These are phyloP conservation scores for Neosilurus mollespiculum DNA, from an alignment of 2,797 vertebrate genomes.

Conservation along the genomic window DNA sequence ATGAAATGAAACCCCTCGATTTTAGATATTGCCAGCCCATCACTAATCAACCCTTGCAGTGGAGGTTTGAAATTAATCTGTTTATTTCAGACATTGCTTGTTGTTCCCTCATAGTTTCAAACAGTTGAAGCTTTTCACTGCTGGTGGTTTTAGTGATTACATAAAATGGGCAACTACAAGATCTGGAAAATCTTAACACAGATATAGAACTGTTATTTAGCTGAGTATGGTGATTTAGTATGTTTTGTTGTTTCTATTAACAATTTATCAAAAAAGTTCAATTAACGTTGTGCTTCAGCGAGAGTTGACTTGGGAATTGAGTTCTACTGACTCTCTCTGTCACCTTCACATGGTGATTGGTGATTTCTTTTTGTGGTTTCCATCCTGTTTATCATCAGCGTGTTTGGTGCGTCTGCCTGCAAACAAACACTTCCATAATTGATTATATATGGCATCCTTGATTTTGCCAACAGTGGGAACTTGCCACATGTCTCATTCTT, in stretches of 20 bases:
- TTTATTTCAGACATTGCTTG: not conserved
- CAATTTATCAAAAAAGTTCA: not conserved
- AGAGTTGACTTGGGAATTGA: not conserved
- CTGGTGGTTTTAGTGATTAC: not conserved
- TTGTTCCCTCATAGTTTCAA: not conserved
- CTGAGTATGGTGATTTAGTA: not conserved
- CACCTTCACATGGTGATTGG: constrained; percentile 18
- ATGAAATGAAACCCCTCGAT: too few relatives aligned
- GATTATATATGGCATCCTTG: constrained; percentile 47
- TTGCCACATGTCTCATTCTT: constrained; percentile 31
- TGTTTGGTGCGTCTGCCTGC: constrained; percentile 53
- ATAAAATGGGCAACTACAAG: not conserved
- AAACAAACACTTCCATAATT: constrained; percentile 59
- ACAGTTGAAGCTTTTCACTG: not conserved
- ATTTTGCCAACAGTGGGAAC: constrained; percentile 47
- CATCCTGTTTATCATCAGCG: constrained; percentile 36
- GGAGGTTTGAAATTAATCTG: not conserved
- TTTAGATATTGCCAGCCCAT: not conserved
- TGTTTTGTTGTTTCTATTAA: constrained; percentile 9
- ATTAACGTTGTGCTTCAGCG: not conserved
- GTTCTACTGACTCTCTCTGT: not conserved
- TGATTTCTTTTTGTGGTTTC: constrained; percentile 38
- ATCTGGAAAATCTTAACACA: not conserved
- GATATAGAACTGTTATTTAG: not conserved
- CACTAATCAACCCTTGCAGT: too few relatives aligned